These are phyloP conservation scores for Trididemnum clinides DNA, from an alignment of 23 tunicate genomes.

Conservation along the genomic window DNA sequence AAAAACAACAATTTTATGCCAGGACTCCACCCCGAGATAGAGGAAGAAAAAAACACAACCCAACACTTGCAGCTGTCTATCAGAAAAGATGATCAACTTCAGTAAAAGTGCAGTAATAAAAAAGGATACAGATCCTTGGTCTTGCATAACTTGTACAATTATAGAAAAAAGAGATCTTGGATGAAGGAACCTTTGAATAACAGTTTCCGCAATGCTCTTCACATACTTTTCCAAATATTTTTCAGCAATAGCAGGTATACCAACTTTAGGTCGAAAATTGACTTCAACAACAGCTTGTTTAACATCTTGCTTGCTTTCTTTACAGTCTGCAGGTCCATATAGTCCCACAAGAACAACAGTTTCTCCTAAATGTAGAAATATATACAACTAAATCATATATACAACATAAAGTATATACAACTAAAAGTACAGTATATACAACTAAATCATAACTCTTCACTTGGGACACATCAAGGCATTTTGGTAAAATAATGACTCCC, in stretches of 20 bases:
- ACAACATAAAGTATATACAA: too few relatives aligned
- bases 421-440: too few relatives aligned
- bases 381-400: too few relatives aligned
- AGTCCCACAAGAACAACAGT: conserved; percentile 78
- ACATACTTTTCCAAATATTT: conserved; percentile 69
- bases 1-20: too few relatives aligned
- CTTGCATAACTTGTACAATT: conserved; percentile 82
- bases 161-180: conserved; percentile 64
- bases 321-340: conserved; percentile 88
- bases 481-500: too few relatives aligned
- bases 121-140: conserved; percentile 85
- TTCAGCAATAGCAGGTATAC: conserved; percentile 83
- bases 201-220: conserved; percentile 48
- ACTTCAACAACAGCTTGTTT: conserved; percentile 78
- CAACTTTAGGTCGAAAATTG: conserved; percentile 86
- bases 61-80: too few relatives aligned
- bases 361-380: conserved; percentile 49
- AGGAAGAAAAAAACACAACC: too few relatives aligned
- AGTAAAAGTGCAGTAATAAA: too few relatives aligned
- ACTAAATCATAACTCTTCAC: neutral
- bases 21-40: too few relatives aligned
- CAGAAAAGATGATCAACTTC: too few relatives aligned
- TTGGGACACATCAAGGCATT: too few relatives aligned
- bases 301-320: conserved; percentile 73
- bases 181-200: conserved; percentile 46